phyloP scores from a whole-genome alignment of 2,797 vertebrate genomes.

The Sebastes goodei region DNA sequence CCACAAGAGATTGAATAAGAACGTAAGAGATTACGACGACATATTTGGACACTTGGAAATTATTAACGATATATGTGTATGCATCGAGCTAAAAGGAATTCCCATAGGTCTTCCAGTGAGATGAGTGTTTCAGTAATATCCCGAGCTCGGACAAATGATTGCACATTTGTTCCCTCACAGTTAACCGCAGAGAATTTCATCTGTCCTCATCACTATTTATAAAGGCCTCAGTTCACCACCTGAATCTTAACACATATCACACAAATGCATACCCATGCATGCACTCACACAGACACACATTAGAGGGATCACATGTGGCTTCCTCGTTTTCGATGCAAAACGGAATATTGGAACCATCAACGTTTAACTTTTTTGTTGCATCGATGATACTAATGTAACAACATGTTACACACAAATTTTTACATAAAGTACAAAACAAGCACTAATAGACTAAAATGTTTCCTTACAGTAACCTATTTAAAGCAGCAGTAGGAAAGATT shows the following conservation, averaged over 20 bases:
- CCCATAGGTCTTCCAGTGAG: neutral
- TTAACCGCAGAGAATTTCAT: constrained; percentile 38
- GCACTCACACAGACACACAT: neutral
- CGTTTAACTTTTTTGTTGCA: neutral
- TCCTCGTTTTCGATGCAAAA: neutral
- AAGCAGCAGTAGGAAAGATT: no score
- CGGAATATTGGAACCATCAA: neutral
- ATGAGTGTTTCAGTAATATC: constrained; percentile 2
- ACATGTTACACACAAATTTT: no score
- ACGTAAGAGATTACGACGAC: neutral
- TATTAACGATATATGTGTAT: neutral
- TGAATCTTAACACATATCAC: constrained; percentile 24
- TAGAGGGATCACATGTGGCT: neutral
- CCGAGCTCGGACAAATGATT: neutral
- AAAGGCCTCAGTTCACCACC: constrained; percentile 38
- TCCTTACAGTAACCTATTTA: neutral
- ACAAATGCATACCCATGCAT: neutral
- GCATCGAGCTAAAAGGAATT: neutral
- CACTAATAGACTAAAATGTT: neutral
- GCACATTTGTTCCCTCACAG: constrained; percentile 40
- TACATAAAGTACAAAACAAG: neutral
- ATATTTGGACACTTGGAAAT: neutral
- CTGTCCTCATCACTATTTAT: constrained; percentile 58
- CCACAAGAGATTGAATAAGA: neutral
- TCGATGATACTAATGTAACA: neutral